Evolutionary conservation across 2,113 vertebrate genomes (phyloP).

Genomic region (Poeciliopsis occidentalis): DNA sequence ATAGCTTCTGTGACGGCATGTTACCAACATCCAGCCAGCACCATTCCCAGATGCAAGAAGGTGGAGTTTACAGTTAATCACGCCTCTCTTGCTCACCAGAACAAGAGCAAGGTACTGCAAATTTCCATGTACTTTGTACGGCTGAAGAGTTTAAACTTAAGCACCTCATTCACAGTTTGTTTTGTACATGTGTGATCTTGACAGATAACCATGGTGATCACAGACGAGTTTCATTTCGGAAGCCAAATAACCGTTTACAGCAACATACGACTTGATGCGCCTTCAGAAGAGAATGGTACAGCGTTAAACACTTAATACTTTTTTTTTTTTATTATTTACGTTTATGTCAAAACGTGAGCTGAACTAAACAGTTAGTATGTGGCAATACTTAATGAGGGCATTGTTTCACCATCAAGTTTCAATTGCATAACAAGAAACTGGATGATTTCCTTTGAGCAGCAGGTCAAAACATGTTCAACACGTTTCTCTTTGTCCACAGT

Average conservation of each 20-base stretch:
- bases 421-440: background rate
- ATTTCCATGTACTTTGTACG: conserved; percentile 1
- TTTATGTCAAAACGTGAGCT: background rate
- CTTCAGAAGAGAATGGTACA: conserved; percentile 66
- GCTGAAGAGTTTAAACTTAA: background rate
- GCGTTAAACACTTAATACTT: background rate
- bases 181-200: conserved; percentile 21
- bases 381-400: background rate
- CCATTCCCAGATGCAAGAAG: conserved; percentile 55
- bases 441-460: background rate
- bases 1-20: conserved; percentile 63
- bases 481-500: conserved; percentile 50
- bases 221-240: conserved; percentile 48
- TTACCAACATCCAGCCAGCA: conserved; percentile 13
- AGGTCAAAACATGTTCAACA: background rate
- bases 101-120: conserved; percentile 51
- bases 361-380: background rate
- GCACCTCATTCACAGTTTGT: background rate
- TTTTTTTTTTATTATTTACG: no score
- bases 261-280: background rate
- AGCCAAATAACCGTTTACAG: conserved; percentile 32
- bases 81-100: conserved; percentile 1
- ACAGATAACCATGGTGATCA: conserved; percentile 64
- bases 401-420: background rate
- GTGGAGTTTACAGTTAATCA: conserved; percentile 63